These are phyloP conservation scores for Ricordea florida DNA, from an alignment of 92 coral and sea anemone species.

Conservation along the genomic window DNA sequence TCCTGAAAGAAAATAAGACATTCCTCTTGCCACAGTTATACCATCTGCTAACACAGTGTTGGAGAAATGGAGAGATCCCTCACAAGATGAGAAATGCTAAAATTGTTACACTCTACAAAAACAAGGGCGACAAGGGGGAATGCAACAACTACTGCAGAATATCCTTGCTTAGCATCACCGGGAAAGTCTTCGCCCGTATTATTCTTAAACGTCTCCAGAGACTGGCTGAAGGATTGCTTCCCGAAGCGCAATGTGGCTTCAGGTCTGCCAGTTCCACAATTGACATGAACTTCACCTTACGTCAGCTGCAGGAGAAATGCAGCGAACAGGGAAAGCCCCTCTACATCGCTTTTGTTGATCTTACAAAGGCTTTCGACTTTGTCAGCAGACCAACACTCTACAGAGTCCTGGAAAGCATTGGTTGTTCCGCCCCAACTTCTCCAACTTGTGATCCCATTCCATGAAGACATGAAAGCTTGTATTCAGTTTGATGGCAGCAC, in stretches of 20 bases:
- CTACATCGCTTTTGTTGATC: not conserved
- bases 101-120: not conserved
- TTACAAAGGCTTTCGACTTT: not conserved
- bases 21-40: not conserved
- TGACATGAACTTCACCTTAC: not conserved
- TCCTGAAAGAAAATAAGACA: not conserved
- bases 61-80: not conserved
- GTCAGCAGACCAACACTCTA: not conserved
- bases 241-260: too few species aligned
- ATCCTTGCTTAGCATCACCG: too few species aligned
- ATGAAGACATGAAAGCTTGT: too few species aligned
- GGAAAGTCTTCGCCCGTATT: too few species aligned
- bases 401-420: not conserved
- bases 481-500: too few species aligned
- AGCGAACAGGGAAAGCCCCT: not conserved
- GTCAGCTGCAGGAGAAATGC: not conserved
- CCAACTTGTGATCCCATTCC: too few species aligned
- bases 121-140: not conserved
- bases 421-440: too few species aligned
- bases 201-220: too few species aligned
- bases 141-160: not conserved
- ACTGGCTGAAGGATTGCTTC: too few species aligned
- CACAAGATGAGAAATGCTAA: not conserved
- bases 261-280: not conserved
- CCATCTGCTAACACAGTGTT: not conserved